Evolutionary conservation across 2,113 vertebrate species (phyloP), one percentile per base, ranked within the genome.

Genomic region (Lepus timidus): DNA sequence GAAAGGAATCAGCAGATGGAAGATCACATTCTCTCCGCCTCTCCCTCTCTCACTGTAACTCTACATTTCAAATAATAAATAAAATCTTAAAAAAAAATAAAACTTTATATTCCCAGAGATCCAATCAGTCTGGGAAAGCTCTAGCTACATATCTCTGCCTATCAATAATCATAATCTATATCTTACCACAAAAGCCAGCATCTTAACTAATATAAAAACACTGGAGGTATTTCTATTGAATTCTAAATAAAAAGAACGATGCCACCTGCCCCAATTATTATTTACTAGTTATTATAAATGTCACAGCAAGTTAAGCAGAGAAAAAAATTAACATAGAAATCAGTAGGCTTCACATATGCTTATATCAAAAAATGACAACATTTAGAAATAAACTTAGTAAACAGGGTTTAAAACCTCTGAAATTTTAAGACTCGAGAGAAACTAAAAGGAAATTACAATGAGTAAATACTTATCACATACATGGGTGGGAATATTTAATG

Each of bases 251-350:
- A 83, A 33, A 70, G 5, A 62, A 65, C 29, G 52, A 87, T 27
- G 31, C 20, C 27, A 25, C 65, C 29, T 65, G 33, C 3, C 62
- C 83, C 16, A 64, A 49, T 68, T 94, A 71, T 29, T 73, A 82
- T 68, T 81, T 70, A 64, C 75, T 78, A 22, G 44, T 44, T 92
- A 33, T 36, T 73, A 75, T 13, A 75, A 93, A 68, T 36, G 73
- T 39, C 14, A 61, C 58, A 76, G 4, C 71, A 84, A 83, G 0
- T 68, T 86, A 71, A 86, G 23, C 64, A 55, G 4, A 33, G 11
- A 91, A 91, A 78, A 91, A 96, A 90, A 58, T 64, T 81, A 83
- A 81, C 44, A 74, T 25, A 78, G 25, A 51, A 70, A 87, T 33
- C 49, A 76, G 78, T 6, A 33, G 74, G 52, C 65, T 83, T 84